Evolutionary conservation across 2,797 vertebrate species (phyloP).

Genomic region (Mormyrus hasselquistii): DNA sequence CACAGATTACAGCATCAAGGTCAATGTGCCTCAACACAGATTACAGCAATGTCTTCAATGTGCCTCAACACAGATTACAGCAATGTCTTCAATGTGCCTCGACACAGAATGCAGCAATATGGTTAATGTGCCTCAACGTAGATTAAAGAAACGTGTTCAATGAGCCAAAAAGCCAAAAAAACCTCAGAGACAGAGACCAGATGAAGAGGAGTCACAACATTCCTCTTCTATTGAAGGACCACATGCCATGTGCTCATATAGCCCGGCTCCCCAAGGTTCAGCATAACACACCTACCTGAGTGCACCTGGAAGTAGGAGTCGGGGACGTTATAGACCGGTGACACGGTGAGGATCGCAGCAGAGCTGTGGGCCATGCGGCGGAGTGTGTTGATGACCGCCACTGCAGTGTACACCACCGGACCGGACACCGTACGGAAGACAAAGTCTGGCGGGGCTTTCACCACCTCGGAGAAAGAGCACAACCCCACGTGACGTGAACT

Average conservation of each 20-base stretch:
- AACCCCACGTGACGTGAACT: not conserved
- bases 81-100: not conserved
- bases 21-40: not conserved
- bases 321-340: conserved; percentile 66
- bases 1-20: not conserved
- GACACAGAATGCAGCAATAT: not conserved
- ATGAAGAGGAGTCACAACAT: not conserved
- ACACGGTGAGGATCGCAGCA: conserved; percentile 63
- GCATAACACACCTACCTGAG: conserved; percentile 66
- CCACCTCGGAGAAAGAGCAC: conserved; percentile 61
- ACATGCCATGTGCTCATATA: not conserved
- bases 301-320: conserved; percentile 79
- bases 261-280: not conserved
- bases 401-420: conserved; percentile 80
- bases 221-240: not conserved
- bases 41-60: not conserved
- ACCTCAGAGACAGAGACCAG: not conserved
- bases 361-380: conserved; percentile 58
- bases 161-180: not conserved
- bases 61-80: not conserved
- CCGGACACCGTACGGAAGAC: conserved; percentile 86
- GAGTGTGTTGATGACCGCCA: conserved; percentile 81
- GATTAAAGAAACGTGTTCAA: not conserved
- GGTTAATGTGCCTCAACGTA: not conserved
- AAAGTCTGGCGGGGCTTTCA: conserved; percentile 75